Evolutionary conservation across 2,113 vertebrate species (phyloP), one percentile per base, ranked within the genome.

Genomic region (Nanorana parkeri): DNA sequence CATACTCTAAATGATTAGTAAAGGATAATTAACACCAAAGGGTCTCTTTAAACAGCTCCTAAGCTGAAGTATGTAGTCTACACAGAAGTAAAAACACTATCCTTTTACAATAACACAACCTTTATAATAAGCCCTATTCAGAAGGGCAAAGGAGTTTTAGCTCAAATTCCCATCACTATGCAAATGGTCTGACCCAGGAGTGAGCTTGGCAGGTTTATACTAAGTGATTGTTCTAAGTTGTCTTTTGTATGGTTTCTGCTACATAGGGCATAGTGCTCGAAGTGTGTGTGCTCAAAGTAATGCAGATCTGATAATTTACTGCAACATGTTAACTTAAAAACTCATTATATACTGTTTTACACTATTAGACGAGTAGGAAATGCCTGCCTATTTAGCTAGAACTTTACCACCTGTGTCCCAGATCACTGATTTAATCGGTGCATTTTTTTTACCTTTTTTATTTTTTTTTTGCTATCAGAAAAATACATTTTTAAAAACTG

Each of bases 141-240:
- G 41, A 32, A 55, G 41, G 26, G 26, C 64, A 78, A 55, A 67
- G 67, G 67, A 67, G 76, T 24, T 29, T 29, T 29, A 78, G 63
- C 63, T 78, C 76, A 78, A 78, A 67, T 78, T 78, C 24, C 76
- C 76, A 78, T 78, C 75, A 66, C 60, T 66, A 78, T 66, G 58
- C 73, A 76, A 76, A 64, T 63, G 73, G 20, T n/a, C n/a, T 76
- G 74, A 65, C 74, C 60, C 29, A 61, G 23, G 23, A 28, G 74
- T 64, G 15, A 51, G 56, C 60, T 63, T 77, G 16, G 29, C 26
- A 63, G 60, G 21, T 63, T 63, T 63, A 26, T 26, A 63, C 11
- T 63, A 23, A 63, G 60, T 10, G 10, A 21, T 63, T 13, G 10
- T 63, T 63, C 60, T 15, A 24, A 23, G 60, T 24, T 63, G 6